phyloP scores from a whole-genome alignment of 2,113 vertebrate species.

The Dissostichus mawsoni region DNA sequence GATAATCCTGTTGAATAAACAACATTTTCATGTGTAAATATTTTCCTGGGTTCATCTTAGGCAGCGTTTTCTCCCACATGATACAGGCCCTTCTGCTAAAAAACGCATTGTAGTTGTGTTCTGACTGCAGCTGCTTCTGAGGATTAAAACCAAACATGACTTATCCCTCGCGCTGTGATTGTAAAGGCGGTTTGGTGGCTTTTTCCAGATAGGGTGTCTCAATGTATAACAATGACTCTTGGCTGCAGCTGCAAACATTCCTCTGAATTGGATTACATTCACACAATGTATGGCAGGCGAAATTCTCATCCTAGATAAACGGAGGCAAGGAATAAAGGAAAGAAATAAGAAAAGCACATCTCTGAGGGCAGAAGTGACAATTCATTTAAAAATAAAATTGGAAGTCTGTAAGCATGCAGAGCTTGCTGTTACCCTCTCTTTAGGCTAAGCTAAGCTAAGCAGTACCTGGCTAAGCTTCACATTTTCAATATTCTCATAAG shows the following conservation, averaged over 20 bases:
- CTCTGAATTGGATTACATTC: constrained; percentile 72
- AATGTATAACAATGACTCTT: constrained; percentile 66
- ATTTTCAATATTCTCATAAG: not conserved
- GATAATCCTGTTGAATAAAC: constrained; percentile 71
- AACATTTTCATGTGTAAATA: constrained; percentile 61
- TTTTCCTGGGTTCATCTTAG: constrained; percentile 53
- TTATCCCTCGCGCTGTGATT: constrained; percentile 67
- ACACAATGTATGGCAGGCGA: constrained; percentile 60
- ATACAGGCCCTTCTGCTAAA: constrained; percentile 49
- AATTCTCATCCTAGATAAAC: constrained; percentile 66
- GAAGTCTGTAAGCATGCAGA: not conserved
- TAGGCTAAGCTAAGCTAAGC: not conserved
- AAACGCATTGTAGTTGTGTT: constrained; percentile 54
- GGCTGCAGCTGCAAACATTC: constrained; percentile 67
- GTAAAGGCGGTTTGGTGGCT: constrained; percentile 58
- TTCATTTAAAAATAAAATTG: constrained; percentile 26
- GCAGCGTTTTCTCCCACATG: constrained; percentile 43
- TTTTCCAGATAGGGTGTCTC: constrained; percentile 64
- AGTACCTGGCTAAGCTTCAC: not conserved
- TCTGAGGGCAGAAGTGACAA: constrained; percentile 33
- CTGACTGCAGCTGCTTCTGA: constrained; percentile 55
- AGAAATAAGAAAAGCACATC: constrained; percentile 24
- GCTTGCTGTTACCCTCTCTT: not conserved
- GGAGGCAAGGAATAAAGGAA: constrained; percentile 45
- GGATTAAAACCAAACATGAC: constrained; percentile 76